Base-by-base conservation (phyloP, 2,797 vertebrate genomes). In the Macroramphosus scolopax region DNA sequence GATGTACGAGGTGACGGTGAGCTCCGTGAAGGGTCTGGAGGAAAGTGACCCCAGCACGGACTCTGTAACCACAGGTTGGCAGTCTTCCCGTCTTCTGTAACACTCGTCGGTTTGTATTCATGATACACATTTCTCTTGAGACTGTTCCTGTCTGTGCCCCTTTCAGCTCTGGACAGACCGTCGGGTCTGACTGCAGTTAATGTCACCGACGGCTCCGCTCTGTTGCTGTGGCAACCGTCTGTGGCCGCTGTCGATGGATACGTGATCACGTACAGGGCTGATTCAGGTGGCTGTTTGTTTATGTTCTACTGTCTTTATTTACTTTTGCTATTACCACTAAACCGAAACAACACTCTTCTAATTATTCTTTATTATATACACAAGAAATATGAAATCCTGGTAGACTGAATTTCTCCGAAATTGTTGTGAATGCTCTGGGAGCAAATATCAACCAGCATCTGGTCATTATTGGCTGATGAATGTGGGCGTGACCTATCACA, bases 221-320 rank as follows among this genome's bases (percentile, higher is more conserved):
- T 94, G 77, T 86, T 95, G 60, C 80, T 87, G 45, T 98, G 96
- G 96, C 92, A 94, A 72, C 95, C 95, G 0, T 91, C 93, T 13
- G 89, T 92, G 2, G 94, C 94, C 31, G 79, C 90, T 0, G 92
- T 95, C 9, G 94, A 98, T 12, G 92, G 81, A 43, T 98, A 98
- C 0, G 47, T 93, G 48, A 89, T 98, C 60, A 94, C 92, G 37
- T 98, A 94, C 44, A 75, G 70, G 0, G 81, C 91, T 0, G 91
- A 92, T 29, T 72, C 83, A 36, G 93, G 96, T 97, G 39, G 17
- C 11, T 11, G 13, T 28, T 24, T 15, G 4, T 3, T 13, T 46
- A 5, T 14, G 8, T n/a, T 29, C 30, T n/a, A 1, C 16, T 10
- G 5, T 17, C 14, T n/a, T n/a, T n/a, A n/a, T n/a, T n/a, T n/a